Conservation (phyloP, 2,888 invertebrate genomes). For the Troilus luridus region DNA sequence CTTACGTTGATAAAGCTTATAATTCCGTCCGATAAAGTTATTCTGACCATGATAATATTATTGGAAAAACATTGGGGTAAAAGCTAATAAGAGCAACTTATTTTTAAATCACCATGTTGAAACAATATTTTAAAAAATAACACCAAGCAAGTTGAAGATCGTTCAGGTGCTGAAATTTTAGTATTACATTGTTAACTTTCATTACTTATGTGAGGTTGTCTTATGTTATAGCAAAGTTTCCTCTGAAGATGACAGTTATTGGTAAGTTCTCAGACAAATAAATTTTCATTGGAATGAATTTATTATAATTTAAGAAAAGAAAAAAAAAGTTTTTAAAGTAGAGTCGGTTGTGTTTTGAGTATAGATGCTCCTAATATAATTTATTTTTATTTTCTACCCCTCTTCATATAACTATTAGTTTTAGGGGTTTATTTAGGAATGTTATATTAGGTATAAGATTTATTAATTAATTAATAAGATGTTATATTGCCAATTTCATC, state of each 20-base stretch:
- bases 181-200: not conserved
- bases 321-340: not conserved
- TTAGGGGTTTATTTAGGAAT: too few species aligned
- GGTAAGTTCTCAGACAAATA: not conserved
- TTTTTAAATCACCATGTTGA: not conserved
- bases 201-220: slow-evolving; percentile 1
- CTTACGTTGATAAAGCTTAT: not conserved
- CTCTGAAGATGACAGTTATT: not conserved
- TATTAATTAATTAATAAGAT: too few species aligned
- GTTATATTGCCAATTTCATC: too few species aligned
- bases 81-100: not conserved
- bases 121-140: not conserved
- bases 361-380: too few species aligned
- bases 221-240: slow-evolving; percentile 23
- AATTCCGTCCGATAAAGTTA: not conserved
- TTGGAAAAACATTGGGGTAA: too few species aligned
- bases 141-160: slow-evolving; percentile 17
- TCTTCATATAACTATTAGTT: too few species aligned
- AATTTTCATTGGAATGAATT: not conserved
- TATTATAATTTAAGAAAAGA: not conserved
- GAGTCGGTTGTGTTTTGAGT: too few species aligned
- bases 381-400: too few species aligned
- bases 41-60: not conserved
- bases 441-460: too few species aligned
- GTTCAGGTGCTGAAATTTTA: slow-evolving; percentile 3